Evolutionary conservation across 2,888 invertebrate genomes (phyloP).

Genomic region (Athalia circularis): DNA sequence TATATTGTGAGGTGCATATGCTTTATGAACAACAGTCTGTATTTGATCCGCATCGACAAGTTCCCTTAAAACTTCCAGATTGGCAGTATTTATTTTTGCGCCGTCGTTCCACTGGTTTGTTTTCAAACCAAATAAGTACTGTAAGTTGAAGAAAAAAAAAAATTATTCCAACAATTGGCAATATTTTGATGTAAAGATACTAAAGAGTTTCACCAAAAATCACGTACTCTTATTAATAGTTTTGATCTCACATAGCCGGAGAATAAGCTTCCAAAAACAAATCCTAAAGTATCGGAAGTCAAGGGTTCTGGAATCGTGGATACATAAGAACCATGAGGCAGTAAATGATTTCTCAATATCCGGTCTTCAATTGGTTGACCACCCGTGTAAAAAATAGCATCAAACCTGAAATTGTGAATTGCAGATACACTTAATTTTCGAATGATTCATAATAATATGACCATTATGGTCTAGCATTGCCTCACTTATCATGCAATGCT

Average conservation of each 20-base stretch:
- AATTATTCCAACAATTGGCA: not conserved
- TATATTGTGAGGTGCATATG: constrained; percentile 73
- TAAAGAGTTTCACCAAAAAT: not conserved
- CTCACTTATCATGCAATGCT: constrained; percentile 66
- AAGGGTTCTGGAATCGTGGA: constrained; percentile 75
- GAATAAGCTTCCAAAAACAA: constrained; percentile 74
- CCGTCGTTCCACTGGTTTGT: constrained; percentile 69
- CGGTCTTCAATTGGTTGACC: constrained; percentile 69
- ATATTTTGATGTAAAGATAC: constrained; percentile 1
- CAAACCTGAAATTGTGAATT: constrained; percentile 68
- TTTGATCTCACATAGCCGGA: constrained; percentile 73
- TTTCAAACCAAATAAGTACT: constrained; percentile 71
- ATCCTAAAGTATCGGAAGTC: constrained; percentile 76
- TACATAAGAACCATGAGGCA: constrained; percentile 73
- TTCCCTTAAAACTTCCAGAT: constrained; percentile 71
- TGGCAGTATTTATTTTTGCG: constrained; percentile 63
- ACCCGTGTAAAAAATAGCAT: constrained; percentile 76
- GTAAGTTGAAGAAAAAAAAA: constrained; percentile 48
- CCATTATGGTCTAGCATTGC: not conserved
- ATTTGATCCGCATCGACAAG: constrained; percentile 77
- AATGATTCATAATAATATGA: not conserved
- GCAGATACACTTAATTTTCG: not conserved
- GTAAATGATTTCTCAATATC: constrained; percentile 68
- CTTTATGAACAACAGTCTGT: constrained; percentile 78
- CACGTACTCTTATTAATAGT: constrained; percentile 73